Evolutionary conservation across 2,797 vertebrate genomes (phyloP), one percentile per base, ranked within the genome.

Genomic region (Diplodus sargus): DNA sequence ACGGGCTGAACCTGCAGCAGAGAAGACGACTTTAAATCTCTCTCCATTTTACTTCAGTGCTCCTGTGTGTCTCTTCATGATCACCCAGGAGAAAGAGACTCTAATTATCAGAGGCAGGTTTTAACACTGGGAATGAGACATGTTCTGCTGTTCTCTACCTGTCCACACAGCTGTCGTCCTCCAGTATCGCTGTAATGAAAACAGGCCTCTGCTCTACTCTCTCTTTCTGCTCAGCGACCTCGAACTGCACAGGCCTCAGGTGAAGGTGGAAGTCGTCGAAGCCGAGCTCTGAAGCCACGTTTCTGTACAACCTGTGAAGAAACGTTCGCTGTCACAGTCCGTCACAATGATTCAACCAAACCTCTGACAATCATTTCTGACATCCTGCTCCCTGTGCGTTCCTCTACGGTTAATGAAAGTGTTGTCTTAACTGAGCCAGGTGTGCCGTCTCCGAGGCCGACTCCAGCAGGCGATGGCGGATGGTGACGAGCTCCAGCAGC

Each of bases 231-330:
- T 91, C 83, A 66, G 93, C 90, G 54, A 87, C 92, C 80, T 96
- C 89, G 58, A 97, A 96, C 73, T 85, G 88, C 74, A 93, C 58
- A 0, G 95, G 94, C 56, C 94, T 92, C 91, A 96, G 34, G 51
- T 95, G 90, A 42, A 96, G 85, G 85, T 94, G 94, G 83, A 90
- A 95, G 28, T 94, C 92, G 49, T 91, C 91, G 59, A 96, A 96
- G 72, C 92, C 91, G 91, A 93, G 91, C 82, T 95, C 92, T 28
- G 56, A 65, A 0, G 91, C 90, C 90, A 95, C 76, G 54, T 81
- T 67, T 61, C 91, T 94, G 64, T 94, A 96, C 20, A 95, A 87
- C 67, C 95, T 96, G 81, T 3, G 49, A 13, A 62, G 2, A 68
- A 45, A 43, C 3, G 52, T 1, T 60, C 10, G 54, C 20, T 1